A percentile compares a stretch with the other conserved stretches of the same genome.
Conservation (phyloP, 1,140 invertebrate genomes). For the Trachymyrmex septentrionalis region DNA sequence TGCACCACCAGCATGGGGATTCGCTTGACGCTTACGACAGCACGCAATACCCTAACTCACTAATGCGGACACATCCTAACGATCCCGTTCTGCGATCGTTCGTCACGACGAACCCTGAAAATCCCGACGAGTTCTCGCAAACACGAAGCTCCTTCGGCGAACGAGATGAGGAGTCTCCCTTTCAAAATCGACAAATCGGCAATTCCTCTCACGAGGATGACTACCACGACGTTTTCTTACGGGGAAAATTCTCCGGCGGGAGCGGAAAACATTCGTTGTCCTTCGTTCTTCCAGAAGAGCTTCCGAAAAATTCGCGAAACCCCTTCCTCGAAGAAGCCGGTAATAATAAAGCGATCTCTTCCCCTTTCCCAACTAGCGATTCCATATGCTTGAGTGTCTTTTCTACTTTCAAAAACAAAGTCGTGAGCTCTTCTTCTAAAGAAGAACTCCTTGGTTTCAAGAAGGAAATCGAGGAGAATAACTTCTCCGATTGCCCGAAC, state of each 20-base stretch:
- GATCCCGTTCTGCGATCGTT: neutral
- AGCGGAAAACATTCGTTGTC: neutral
- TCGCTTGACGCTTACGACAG: slow-evolving; percentile 63
- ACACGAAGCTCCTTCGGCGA: neutral
- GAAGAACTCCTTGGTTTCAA: neutral
- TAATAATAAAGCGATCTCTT: neutral
- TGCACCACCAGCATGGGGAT: slow-evolving; percentile 45
- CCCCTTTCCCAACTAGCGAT: neutral
- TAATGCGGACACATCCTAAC: neutral
- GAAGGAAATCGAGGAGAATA: neutral
- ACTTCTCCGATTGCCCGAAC: neutral
- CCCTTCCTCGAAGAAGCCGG: neutral
- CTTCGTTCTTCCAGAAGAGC: neutral
- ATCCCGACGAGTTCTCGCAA: neutral
- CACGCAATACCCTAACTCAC: slow-evolving; percentile 47
- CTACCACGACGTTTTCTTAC: too few species aligned
- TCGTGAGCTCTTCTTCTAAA: slow-evolving; percentile 5
- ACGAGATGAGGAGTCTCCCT: neutral
- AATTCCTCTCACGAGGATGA: neutral
- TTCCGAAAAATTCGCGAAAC: slow-evolving; percentile 11
- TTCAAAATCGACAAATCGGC: neutral
- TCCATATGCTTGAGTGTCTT: neutral
- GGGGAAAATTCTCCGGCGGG: neutral
- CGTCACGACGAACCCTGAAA: too few species aligned
- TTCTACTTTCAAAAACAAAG: neutral